Evolutionary conservation across 2,888 invertebrate genomes (phyloP).

Genomic region (Cheilosia scutellata): DNA sequence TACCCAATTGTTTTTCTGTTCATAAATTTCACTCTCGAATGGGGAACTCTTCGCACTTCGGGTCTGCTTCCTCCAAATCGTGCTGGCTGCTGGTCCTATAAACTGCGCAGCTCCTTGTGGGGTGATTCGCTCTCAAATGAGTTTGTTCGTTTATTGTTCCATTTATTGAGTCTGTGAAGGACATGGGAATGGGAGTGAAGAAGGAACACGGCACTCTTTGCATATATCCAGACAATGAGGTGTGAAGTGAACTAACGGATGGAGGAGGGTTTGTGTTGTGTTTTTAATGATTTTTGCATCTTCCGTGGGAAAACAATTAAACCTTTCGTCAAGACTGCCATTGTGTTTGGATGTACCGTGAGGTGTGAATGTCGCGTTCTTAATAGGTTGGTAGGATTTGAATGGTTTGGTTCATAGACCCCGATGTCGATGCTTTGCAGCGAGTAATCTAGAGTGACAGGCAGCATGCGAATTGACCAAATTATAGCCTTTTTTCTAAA

Average conservation of each 20-base stretch:
- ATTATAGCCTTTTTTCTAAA: no score
- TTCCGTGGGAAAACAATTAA: slow-evolving; percentile 20
- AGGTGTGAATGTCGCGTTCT: slow-evolving; percentile 12
- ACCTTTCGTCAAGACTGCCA: background rate
- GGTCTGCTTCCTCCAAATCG: slow-evolving; percentile 10
- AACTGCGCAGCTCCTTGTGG: slow-evolving; percentile 5
- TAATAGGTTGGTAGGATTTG: no score
- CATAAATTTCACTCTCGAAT: slow-evolving; percentile 56
- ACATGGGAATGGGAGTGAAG: background rate
- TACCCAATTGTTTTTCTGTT: slow-evolving; percentile 14
- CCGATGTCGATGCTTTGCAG: no score
- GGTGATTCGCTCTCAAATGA: slow-evolving; percentile 8
- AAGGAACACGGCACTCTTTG: slow-evolving; percentile 17
- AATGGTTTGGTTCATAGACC: no score
- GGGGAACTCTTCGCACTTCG: background rate
- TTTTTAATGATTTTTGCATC: slow-evolving; percentile 25
- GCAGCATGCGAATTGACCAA: no score
- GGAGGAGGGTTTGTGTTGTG: slow-evolving; percentile 25
- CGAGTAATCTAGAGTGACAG: no score
- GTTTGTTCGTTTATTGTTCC: slow-evolving; percentile 18
- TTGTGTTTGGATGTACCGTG: background rate
- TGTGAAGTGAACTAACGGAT: slow-evolving; percentile 44
- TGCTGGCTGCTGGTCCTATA: background rate
- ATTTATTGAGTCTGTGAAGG: background rate
- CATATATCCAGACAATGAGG: slow-evolving; percentile 54